Conservation (phyloP, 1,140 invertebrate genomes). For the Caenorhabditis latens region DNA sequence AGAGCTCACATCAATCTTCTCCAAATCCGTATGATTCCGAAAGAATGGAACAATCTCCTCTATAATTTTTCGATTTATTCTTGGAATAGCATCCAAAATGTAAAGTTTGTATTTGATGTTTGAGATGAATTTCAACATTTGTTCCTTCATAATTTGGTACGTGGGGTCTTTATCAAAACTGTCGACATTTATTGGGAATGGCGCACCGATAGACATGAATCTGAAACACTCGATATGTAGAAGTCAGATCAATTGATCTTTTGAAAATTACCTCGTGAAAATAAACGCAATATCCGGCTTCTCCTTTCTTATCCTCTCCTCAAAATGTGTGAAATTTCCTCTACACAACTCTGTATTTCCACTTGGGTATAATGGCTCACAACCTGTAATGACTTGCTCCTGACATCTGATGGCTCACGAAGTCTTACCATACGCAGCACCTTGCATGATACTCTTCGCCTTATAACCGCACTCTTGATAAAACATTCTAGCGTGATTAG, state of each 20-base stretch:
- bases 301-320: constrained; percentile 13
- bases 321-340: constrained; percentile 12
- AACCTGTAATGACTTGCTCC: background rate
- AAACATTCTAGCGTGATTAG: constrained; percentile 17
- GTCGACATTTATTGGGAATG: background rate
- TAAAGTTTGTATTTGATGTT: constrained; percentile 23
- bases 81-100: constrained; percentile 1
- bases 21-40: constrained; percentile 1
- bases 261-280: background rate
- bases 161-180: constrained; percentile 14
- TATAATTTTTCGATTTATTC: background rate
- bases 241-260: background rate
- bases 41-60: constrained; percentile 4
- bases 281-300: background rate
- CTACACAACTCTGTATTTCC: background rate
- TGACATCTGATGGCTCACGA: too few species aligned
- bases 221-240: background rate
- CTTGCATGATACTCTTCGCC: constrained; percentile 8
- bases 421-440: background rate
- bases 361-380: background rate
- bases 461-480: background rate
- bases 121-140: constrained; percentile 7
- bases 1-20: background rate
- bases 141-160: constrained; percentile 4
- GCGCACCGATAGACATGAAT: constrained; percentile 35